Evolutionary conservation across 2,113 vertebrate species (phyloP).

Genomic region (Indicator maculatus): DNA sequence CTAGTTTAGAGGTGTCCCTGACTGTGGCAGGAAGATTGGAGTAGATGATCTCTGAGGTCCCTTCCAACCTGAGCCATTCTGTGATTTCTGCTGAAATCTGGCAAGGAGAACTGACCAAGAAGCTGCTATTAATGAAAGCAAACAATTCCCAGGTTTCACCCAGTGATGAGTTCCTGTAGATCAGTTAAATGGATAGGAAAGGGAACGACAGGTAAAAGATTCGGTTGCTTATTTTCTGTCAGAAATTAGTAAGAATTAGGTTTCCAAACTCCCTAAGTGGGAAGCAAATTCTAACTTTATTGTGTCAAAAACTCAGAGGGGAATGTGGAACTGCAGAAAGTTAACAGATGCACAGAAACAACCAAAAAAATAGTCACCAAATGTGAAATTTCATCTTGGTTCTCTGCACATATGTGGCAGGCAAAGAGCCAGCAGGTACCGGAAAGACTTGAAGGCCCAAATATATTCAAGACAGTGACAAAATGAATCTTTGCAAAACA

Average conservation of each 20-base stretch:
- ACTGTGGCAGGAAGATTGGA: too few relatives aligned
- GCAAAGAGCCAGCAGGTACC: neutral
- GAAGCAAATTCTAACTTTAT: neutral
- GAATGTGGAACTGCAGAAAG: neutral
- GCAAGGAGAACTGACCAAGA: neutral
- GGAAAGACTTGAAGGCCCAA: neutral
- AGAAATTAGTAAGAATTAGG: neutral
- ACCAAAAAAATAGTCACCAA: neutral
- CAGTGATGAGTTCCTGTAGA: neutral
- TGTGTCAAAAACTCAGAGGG: neutral
- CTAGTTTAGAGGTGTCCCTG: too few relatives aligned
- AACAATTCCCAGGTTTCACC: neutral
- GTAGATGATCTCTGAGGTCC: too few relatives aligned
- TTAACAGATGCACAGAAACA: neutral
- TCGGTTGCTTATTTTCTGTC: neutral
- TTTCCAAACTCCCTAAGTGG: neutral
- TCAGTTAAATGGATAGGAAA: neutral
- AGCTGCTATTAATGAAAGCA: neutral
- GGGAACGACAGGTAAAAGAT: neutral
- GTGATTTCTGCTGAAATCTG: neutral
- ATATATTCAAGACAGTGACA: neutral
- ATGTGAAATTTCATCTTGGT: neutral
- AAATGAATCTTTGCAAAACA: neutral
- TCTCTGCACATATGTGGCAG: neutral
- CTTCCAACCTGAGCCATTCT: neutral